phyloP scores from a whole-genome alignment of 2,113 vertebrate genomes.

The Thalassoma bifasciatum region DNA sequence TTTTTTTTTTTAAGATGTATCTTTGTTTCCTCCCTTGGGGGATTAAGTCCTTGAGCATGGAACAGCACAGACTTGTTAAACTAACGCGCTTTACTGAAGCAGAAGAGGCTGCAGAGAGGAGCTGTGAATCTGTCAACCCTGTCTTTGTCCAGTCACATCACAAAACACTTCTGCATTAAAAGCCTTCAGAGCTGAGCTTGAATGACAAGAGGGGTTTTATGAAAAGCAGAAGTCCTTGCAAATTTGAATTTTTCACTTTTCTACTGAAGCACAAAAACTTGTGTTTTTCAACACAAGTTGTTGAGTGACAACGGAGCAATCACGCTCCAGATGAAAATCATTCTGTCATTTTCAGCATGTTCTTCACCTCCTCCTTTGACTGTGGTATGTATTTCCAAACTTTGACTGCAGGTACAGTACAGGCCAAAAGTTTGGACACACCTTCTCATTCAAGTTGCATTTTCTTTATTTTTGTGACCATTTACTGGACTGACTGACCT shows the following conservation, averaged over 20 bases:
- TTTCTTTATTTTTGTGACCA: too few species aligned
- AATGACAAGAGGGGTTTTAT: not conserved
- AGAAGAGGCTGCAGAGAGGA: slow-evolving; percentile 54
- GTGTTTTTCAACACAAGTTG: too few species aligned
- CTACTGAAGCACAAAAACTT: not conserved
- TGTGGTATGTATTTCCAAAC: too few species aligned
- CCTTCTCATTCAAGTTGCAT: too few species aligned
- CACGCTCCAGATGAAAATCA: not conserved
- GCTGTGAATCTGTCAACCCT: slow-evolving; percentile 56
- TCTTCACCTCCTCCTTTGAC: not conserved
- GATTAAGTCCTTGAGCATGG: slow-evolving; percentile 70
- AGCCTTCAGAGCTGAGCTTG: slow-evolving; percentile 31
- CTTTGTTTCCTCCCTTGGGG: slow-evolving; percentile 58
- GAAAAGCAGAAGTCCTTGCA: slow-evolving; percentile 1
- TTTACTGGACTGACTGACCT: too few species aligned
- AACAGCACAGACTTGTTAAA: slow-evolving; percentile 75
- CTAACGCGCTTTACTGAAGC: slow-evolving; percentile 69
- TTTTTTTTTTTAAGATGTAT: slow-evolving; percentile 16
- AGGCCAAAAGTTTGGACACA: too few species aligned
- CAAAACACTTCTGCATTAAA: slow-evolving; percentile 39
- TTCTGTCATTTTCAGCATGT: not conserved
- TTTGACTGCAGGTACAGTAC: too few species aligned
- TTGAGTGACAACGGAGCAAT: too few species aligned
- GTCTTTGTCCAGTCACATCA: slow-evolving; percentile 51
- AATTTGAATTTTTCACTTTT: not conserved